Evolutionary conservation across 2,888 invertebrate species (phyloP).

Genomic region (Acleris literana): DNA sequence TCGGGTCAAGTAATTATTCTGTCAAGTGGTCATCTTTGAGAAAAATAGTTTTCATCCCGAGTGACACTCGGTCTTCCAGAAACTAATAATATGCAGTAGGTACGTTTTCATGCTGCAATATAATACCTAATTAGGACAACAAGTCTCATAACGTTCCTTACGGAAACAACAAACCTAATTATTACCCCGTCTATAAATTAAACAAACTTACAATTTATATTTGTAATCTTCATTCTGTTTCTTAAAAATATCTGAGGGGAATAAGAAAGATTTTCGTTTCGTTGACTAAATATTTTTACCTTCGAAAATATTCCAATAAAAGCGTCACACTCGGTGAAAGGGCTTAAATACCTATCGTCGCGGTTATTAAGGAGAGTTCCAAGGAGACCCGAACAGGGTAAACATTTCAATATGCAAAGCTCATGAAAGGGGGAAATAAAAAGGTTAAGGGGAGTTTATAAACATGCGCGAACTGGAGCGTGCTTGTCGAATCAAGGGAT

Average conservation of each 20-base stretch:
- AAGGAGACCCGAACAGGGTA: slow-evolving; percentile 43
- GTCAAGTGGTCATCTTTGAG: too few relatives aligned
- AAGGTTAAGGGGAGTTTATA: slow-evolving; percentile 20
- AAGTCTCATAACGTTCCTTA: slow-evolving; percentile 10
- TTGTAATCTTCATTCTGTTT: neutral
- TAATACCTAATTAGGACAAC: slow-evolving; percentile 14
- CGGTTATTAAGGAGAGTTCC: slow-evolving; percentile 39
- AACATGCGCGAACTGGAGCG: slow-evolving; percentile 25
- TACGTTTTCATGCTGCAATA: slow-evolving; percentile 2
- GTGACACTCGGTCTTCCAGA: too few relatives aligned
- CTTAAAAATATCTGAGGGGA: neutral
- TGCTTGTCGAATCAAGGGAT: slow-evolving; percentile 26
- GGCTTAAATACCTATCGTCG: slow-evolving; percentile 15
- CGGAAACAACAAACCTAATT: too few relatives aligned
- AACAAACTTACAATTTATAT: neutral
- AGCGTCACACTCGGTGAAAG: slow-evolving; percentile 28
- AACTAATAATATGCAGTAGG: neutral
- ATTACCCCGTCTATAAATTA: too few relatives aligned
- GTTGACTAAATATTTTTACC: slow-evolving; percentile 33
- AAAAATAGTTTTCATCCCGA: too few relatives aligned
- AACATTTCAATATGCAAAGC: slow-evolving; percentile 48
- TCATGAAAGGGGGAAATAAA: slow-evolving; percentile 45
- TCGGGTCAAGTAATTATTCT: too few relatives aligned
- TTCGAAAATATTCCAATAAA: slow-evolving; percentile 44
- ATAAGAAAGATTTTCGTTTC: neutral